Evolutionary conservation across 2,113 vertebrate genomes (phyloP), one percentile per base, ranked within the genome.

Genomic region (Tangachromis dhanisi): DNA sequence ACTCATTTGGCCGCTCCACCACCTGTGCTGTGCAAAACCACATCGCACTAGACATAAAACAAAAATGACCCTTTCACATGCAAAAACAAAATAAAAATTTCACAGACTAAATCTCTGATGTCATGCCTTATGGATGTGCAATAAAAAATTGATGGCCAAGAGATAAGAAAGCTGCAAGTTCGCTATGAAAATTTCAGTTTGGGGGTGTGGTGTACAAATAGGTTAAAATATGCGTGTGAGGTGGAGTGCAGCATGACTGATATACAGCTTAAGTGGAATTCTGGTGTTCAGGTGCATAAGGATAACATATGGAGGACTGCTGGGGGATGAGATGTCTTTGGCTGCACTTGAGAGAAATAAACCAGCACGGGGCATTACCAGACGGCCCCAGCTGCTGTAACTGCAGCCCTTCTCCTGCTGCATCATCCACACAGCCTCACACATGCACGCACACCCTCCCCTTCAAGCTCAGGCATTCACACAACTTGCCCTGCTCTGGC

Each of bases 41-140:
- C 81, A 35, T 1, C 5, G 61, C 40, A 45, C 80, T 5, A 4
- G 51, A 40, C 9, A n/a, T 54, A 83, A 54, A 80, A 54, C 49
- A 79, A 81, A 84, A 80, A 61, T 17, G 35, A 81, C 29, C 51
- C 4, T 10, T 80, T 42, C 31, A 54, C 38, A 49, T 84, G 51
- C n/a, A n/a, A 49, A 57, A 71, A 83, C 24, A 59, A 78, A 83
- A 78, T 78, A 84, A 13, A n/a, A 17, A 12, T 47, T 86, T 73
- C 31, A 68, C 73, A 33, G 51, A 33, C 17, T 29, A 61, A 13
- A 68, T 86, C 86, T 87, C 54, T 71, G 45, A 57, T 73, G 88
- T 95, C 92, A 94, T 95, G 86, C 79, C 73, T 93, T 94, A 95
- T 95, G 71, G 66, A 96, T 94, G 90, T 38, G 42, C 4, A 7